These are phyloP conservation scores for Neopipo cinnamomea DNA, from an alignment of 2,113 vertebrate genomes.

Conservation along the genomic window DNA sequence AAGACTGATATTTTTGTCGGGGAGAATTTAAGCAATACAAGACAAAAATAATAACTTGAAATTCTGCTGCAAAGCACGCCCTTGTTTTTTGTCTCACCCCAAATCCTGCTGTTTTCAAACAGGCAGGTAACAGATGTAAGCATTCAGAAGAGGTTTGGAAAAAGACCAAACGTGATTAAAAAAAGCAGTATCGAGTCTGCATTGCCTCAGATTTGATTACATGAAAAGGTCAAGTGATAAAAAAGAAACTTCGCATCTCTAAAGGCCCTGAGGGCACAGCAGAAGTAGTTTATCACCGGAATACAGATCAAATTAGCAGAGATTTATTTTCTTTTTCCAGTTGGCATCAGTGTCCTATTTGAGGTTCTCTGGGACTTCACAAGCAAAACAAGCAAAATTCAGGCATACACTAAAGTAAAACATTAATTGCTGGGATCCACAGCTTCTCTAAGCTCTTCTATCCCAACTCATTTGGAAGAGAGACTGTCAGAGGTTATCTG, in stretches of 20 bases:
- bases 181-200: neutral
- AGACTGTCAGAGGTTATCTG: neutral
- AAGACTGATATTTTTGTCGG: neutral
- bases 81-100: neutral
- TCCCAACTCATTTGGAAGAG: neutral
- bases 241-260: constrained; percentile 23
- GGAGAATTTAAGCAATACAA: neutral
- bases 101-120: neutral
- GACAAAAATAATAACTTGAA: neutral
- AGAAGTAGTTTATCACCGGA: neutral
- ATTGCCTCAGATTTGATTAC: neutral
- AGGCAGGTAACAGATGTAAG: neutral
- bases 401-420: neutral
- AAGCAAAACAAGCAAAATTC: neutral
- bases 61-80: neutral
- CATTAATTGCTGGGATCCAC: neutral
- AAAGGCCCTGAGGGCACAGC: neutral
- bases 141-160: neutral
- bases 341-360: neutral
- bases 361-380: neutral
- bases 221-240: constrained; percentile 39
- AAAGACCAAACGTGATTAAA: neutral
- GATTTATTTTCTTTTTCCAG: neutral
- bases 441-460: neutral
- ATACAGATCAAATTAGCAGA: neutral